Evolutionary conservation across 2,888 invertebrate species (phyloP), one percentile per base, ranked within the genome.

Genomic region (Nomada flava): DNA sequence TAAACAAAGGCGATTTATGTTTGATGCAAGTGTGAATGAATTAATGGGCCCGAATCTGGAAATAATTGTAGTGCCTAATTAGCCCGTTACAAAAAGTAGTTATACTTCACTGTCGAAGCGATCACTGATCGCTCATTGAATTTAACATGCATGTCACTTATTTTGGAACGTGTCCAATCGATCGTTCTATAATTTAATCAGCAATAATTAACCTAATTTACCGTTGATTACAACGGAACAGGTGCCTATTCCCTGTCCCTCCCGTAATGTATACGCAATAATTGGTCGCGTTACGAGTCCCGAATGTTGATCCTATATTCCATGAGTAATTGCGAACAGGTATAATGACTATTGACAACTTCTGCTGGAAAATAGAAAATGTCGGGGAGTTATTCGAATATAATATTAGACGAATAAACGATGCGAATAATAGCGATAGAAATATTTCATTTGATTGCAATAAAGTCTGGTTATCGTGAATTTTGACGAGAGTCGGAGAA

Each of bases 141-240:
- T 78, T 59, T 63, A 69, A 52, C 50, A 52, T 20, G 75, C 18
- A 71, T 52, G 65, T 23, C 55, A 68, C 65, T 72, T 82, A 44
- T 82, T 70, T 83, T 83, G 83, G 83, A 78, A 59, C 59, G 42
- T 18, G 52, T 82, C 82, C 83, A 83, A 82, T 60, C 68, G 62
- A 42, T 53, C 75, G 18, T 20, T 23, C 69, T 65, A 69, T 75
- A 72, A 83, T 79, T 83, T 82, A 75, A 82, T 69, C 71, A 72
- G 52, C 79, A 36, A 76, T 69, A 73, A 75, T 83, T 71, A 79
- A 72, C 55, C 72, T 55, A 64, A 76, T 75, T 68, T 57, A 36
- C 26, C 50, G 68, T 47, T 59, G 68, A 75, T 60, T 55, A 52
- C 71, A 72, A 23, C 65, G 79, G 69, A 20, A 53, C 20, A 9